Conservation (phyloP, 2,888 invertebrate species). For the Hartigia nigra region DNA sequence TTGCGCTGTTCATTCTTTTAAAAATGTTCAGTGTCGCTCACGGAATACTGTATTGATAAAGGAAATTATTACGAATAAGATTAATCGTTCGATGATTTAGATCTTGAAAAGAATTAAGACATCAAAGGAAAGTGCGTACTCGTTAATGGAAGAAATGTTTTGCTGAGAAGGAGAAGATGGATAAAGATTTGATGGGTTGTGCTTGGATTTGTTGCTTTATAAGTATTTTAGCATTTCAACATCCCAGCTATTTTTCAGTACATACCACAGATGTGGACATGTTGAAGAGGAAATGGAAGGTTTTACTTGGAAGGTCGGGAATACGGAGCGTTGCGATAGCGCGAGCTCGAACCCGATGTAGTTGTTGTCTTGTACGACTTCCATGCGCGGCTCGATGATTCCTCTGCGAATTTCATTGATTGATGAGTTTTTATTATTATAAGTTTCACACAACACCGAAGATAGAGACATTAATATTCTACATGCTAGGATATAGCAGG, state of each 20-base stretch:
- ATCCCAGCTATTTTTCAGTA: neutral
- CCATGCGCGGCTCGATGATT: constrained; percentile 70
- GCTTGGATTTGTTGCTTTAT: neutral
- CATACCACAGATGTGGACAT: neutral
- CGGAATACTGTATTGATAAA: constrained; percentile 25
- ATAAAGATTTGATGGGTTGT: constrained; percentile 4
- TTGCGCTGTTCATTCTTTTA: constrained; percentile 29
- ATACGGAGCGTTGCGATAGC: constrained; percentile 72
- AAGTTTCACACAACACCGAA: constrained; percentile 22
- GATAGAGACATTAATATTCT: constrained; percentile 14
- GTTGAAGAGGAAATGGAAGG: neutral
- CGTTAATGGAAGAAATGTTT: constrained; percentile 19
- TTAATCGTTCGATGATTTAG: constrained; percentile 36
- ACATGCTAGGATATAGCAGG: constrained; percentile 2
- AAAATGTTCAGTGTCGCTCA: constrained; percentile 32
- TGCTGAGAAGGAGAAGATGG: constrained; percentile 9
- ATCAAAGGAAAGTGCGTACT: constrained; percentile 20
- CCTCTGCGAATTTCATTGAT: constrained; percentile 67
- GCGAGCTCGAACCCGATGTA: constrained; percentile 68
- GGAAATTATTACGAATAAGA: constrained; percentile 26
- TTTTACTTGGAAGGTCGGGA: constrained; percentile 70
- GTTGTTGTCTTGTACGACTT: constrained; percentile 70
- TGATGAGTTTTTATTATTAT: constrained; percentile 47
- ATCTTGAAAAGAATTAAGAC: constrained; percentile 38
- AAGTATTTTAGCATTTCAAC: neutral